Base-by-base conservation (phyloP, 2,113 vertebrate species). In the Phodopus roborovskii region DNA sequence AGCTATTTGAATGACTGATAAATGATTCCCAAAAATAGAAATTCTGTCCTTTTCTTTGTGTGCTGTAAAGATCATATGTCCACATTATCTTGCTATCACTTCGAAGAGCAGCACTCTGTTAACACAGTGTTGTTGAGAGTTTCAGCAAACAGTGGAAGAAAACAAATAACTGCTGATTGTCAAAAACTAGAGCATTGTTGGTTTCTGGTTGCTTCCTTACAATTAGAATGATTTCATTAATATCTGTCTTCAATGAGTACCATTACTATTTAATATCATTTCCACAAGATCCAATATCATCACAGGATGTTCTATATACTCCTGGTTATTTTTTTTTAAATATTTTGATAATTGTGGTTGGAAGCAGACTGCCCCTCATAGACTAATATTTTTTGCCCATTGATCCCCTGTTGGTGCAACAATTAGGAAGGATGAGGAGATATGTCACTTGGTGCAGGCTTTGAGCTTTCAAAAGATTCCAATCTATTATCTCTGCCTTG, bases 1-100 rank as follows among this genome's bases (percentile, higher is more conserved):
- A 68, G 26, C 66, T 15, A 92, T 91, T 88, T 58, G 82, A 90
- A 88, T 73, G 28, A 53, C 33, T 91, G 12, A 56, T 71, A n/a
- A 96, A 92, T 28, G 85, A 16, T 53, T 90, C 19, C 9, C 30
- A 30, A 93, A 87, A 87, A 33, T 33, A 30, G 30, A 93, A 79
- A 4, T 64, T 64, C 6, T 50, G 11, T 11, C 24, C 3, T 74
- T 93, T 94, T 58, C 26, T 75, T 89, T 15, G 33, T 64, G 1
- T 60, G 2, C 15, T 58, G 20, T 30, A 1, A 19, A 22, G 45
- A 53, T 87, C 22, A 60, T 77, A 10, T 33, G n/a, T 28, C 96
- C 33, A n/a, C 3, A 4, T 11, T 53, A 68, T 22, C 17, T 26
- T 16, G 2, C 7, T 26, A 56, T 71, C 24, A 39, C 28, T 77